Percentiles rank a stretch among this genome's conserved stretches.
These are phyloP conservation scores for Jacana jacana DNA, from an alignment of 2,113 vertebrate species.

Conservation along the genomic window DNA sequence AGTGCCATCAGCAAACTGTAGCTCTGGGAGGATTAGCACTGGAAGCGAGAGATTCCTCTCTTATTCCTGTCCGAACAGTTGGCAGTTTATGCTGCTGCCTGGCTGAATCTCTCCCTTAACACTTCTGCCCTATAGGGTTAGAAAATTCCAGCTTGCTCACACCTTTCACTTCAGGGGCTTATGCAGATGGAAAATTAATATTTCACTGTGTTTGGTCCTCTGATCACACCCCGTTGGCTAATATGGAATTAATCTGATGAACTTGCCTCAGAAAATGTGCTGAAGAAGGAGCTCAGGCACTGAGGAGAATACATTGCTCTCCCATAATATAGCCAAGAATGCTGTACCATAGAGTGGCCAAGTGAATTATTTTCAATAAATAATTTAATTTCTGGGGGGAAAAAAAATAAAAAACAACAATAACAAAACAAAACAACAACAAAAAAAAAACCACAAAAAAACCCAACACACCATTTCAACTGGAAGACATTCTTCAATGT, in stretches of 20 bases:
- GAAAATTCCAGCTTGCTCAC: neutral
- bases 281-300: neutral
- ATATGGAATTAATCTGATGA: neutral
- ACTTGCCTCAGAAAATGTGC: neutral
- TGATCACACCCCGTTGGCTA: neutral
- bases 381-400: accelerated
- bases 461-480: neutral
- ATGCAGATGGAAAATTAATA: neutral
- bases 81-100: neutral
- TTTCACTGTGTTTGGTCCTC: neutral
- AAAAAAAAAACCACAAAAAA: too few species aligned
- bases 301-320: neutral
- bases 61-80: neutral
- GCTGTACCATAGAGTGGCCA: neutral
- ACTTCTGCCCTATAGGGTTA: neutral
- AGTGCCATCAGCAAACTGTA: neutral
- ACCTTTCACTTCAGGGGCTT: neutral
- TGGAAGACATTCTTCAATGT: neutral
- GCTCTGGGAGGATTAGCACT: neutral
- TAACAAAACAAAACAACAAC: too few species aligned
- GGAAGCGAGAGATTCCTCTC: neutral
- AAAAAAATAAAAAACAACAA: too few species aligned
- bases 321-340: neutral
- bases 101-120: neutral
- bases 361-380: neutral